Conservation (phyloP, 2,888 invertebrate species). For the Myathropa florea region DNA sequence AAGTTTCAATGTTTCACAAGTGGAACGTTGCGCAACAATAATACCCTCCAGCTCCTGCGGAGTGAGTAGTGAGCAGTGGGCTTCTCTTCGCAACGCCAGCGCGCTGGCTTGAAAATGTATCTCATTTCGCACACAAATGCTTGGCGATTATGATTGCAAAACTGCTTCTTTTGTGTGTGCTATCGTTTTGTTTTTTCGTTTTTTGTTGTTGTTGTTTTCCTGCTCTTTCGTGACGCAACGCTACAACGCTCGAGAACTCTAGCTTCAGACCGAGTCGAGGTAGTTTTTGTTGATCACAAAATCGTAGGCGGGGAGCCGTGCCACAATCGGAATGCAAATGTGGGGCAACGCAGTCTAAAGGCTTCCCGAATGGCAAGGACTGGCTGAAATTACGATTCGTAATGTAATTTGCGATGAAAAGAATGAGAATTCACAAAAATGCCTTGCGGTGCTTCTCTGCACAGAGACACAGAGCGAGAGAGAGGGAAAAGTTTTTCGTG, state of each 20-base stretch:
- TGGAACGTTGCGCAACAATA: slow-evolving; percentile 30
- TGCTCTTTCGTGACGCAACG: background rate
- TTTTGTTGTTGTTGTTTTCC: background rate
- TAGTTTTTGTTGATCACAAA: background rate
- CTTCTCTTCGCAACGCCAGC: background rate
- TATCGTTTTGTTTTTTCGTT: background rate
- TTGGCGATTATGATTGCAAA: slow-evolving; percentile 21
- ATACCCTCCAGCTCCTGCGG: slow-evolving; percentile 2
- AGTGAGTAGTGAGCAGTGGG: background rate
- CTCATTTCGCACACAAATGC: slow-evolving; percentile 26
- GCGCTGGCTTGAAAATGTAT: slow-evolving; percentile 1
- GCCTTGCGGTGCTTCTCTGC: background rate
- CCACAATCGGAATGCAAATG: background rate
- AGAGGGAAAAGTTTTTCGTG: background rate
- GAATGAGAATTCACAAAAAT: background rate
- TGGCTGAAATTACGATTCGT: background rate
- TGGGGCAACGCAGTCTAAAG: background rate
- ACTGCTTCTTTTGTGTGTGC: slow-evolving; percentile 3
- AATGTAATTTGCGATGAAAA: background rate
- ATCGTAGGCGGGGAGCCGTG: background rate
- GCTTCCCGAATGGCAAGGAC: background rate
- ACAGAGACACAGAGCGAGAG: too few relatives aligned
- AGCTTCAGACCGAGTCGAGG: background rate
- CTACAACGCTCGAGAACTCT: background rate
- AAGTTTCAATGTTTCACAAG: slow-evolving; percentile 37